Evolutionary conservation across 1,140 invertebrate species (phyloP).

Genomic region (Tetramorium simillimum): DNA sequence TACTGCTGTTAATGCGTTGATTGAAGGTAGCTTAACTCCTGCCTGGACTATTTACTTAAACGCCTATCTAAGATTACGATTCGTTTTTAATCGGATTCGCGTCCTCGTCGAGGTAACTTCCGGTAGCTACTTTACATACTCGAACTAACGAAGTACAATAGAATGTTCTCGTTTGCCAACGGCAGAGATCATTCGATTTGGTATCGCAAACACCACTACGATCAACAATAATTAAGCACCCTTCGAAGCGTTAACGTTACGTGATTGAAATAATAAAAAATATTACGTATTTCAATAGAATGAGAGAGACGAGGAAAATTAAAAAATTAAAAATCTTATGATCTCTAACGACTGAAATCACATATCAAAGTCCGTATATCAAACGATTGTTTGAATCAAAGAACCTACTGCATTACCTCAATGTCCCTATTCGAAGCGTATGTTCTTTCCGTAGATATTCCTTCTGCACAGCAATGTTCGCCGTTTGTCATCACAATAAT

Average conservation of each 20-base stretch:
- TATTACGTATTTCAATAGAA: neutral
- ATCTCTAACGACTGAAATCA: conserved; percentile 13
- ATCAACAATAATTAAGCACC: conserved; percentile 28
- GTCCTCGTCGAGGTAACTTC: conserved; percentile 6
- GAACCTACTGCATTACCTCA: conserved; percentile 5
- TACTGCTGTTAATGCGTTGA: conserved; percentile 59
- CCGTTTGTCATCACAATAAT: neutral
- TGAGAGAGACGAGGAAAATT: neutral
- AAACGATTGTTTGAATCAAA: conserved; percentile 13
- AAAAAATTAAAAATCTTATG: conserved; percentile 4
- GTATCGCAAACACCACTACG: conserved; percentile 19
- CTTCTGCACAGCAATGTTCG: neutral
- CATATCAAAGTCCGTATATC: conserved; percentile 12
- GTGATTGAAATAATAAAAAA: conserved; percentile 19
- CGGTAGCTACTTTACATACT: conserved; percentile 4
- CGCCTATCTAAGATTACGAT: conserved; percentile 63
- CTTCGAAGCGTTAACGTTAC: conserved; percentile 2
- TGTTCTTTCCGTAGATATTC: neutral
- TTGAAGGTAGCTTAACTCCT: conserved; percentile 50
- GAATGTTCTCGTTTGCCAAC: conserved; percentile 5
- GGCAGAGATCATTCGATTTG: conserved; percentile 46
- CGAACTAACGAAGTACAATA: conserved; percentile 25
- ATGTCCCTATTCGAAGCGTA: neutral
- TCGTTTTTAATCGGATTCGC: conserved; percentile 11
- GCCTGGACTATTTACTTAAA: conserved; percentile 59